Evolutionary conservation across 2,888 invertebrate genomes (phyloP), one percentile per base, ranked within the genome.

Genomic region (Horisme vitalbata): DNA sequence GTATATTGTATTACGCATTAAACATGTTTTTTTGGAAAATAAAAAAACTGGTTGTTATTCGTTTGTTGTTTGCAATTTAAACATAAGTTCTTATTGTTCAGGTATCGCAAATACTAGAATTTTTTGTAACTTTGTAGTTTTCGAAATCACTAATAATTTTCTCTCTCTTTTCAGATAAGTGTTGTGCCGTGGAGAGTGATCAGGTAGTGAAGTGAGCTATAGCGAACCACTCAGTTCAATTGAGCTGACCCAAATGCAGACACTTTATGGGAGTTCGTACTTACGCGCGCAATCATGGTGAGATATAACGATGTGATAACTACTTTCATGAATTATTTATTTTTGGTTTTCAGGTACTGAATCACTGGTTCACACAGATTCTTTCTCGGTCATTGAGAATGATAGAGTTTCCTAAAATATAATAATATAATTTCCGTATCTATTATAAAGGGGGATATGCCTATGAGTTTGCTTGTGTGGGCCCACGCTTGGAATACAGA

Each of bases 241-340:
- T 47, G 55, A 61, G 55, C 58, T 61, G 80, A 76, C 74, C 76
- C 75, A 73, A 73, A 83, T 83, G 79, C 63, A 60, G 63, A 64
- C 63, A 68, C 64, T 79, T 80, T 79, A 83, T 82, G 78, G 70
- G 67, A 63, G 46, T 75, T 66, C 69, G 82, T 85, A 86, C 83
- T 86, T 75, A 79, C 63, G 66, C 46, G 55, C 53, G 61, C 61
- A 70, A 79, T 68, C 72, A 85, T 85, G 85, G 83, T 85, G 52
- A 85, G 86, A 65, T 38, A 31, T 52, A 50, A 57, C 51, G 45
- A 49, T 35, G 51, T 52, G 57, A 49, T 49, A 56, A 59, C 50
- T 18, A 45, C 28, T 32, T 9, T 18, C 41, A 7, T 46, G 56
- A 50, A 44, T 41, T 52, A 54, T 56, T 54, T 49, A 52, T 28